phyloP scores from a whole-genome alignment of 2,888 invertebrate genomes.

The Campoletis raptor region DNA sequence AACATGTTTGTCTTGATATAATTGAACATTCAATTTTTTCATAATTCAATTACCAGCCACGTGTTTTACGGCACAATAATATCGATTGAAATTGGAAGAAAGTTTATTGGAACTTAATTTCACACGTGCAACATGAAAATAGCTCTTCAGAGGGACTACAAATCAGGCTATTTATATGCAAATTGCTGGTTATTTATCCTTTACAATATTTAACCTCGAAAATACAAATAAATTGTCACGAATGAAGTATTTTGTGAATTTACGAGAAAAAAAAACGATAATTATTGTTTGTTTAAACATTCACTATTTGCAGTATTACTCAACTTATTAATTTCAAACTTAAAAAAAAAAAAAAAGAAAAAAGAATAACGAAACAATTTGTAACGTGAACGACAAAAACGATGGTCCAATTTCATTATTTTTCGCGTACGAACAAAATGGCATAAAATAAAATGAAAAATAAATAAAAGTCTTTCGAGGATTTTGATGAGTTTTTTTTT shows the following conservation, averaged over 20 bases:
- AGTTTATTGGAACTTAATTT: neutral
- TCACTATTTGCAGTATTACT: neutral
- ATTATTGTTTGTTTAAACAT: neutral
- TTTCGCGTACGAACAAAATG: neutral
- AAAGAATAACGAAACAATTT: neutral
- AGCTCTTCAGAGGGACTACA: neutral
- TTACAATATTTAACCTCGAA: neutral
- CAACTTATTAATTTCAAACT: neutral
- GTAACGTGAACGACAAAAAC: neutral
- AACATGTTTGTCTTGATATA: neutral
- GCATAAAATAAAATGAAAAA: slow-evolving; percentile 1
- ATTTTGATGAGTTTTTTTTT: neutral
- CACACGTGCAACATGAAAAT: neutral
- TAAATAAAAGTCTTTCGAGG: neutral
- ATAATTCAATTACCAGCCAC: neutral
- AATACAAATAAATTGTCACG: neutral
- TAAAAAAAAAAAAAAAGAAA: neutral
- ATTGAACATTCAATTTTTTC: neutral
- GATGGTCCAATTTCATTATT: neutral
- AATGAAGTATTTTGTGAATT: neutral
- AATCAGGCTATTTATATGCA: neutral
- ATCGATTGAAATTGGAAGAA: neutral
- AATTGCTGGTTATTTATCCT: neutral
- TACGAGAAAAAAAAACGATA: neutral
- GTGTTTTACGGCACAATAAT: neutral